Evolutionary conservation across 2,797 vertebrate species (phyloP), one percentile per base, ranked within the genome.

Genomic region (Distichodus sexfasciatus): DNA sequence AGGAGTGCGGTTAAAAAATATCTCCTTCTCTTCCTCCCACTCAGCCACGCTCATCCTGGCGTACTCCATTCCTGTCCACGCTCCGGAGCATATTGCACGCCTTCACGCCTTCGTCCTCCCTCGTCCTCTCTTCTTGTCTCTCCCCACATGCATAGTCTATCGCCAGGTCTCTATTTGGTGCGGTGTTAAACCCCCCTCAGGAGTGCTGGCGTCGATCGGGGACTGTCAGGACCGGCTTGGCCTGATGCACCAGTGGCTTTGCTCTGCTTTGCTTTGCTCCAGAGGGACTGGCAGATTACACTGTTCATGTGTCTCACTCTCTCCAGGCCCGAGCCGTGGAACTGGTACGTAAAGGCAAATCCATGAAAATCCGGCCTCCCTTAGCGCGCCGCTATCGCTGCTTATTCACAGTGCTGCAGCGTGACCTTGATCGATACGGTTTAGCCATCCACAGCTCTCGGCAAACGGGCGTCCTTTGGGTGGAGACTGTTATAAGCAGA

Each of bases 281-380:
- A 15, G 26, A 36, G 40, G 9, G 36, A 64, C 35, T 1, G n/a
- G 15, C 11, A 55, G 24, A 71, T 72, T 71, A 53, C 28, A 63
- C 51, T 11, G 19, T 24, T 71, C 41, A 58, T 72, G 38, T 28
- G 28, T 54, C 8, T 43, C 53, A 24, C 41, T 9, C 64, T 68
- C 15, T 66, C 51, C 29, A 44, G 14, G 44, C 28, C 31, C 60
- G 60, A 38, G n/a, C 40, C 11, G 29, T 44, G 75, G 38, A 68
- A 58, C 63, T n/a, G 9, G 41, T 62, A 47, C 43, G 47, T 76
- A 67, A 76, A 74, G 40, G 63, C 43, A 69, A 76, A 74, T 73
- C 71, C 70, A 33, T 33, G 66, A 58, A 68, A 73, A 73, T 71
- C 66, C 29, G 19, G 31, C 51, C 58, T 47, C 61, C 55, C 51